These are phyloP conservation scores for Heliconius hermathena DNA, from an alignment of 1,140 invertebrate species.

Conservation along the genomic window DNA sequence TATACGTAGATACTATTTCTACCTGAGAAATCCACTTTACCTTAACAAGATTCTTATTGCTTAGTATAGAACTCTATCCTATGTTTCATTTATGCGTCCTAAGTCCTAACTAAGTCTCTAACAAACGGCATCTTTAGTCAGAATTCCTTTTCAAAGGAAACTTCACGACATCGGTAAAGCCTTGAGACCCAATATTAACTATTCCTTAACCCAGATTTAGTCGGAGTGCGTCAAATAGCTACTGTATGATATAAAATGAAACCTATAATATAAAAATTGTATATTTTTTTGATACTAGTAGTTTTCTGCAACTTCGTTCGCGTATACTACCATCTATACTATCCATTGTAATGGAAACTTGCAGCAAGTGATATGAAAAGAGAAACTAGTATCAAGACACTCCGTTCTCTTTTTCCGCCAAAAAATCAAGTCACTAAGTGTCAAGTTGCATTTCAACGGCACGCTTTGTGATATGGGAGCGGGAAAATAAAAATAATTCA, in stretches of 20 bases:
- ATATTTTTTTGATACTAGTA: not conserved
- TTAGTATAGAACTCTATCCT: not conserved
- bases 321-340: too few species aligned
- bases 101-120: not conserved
- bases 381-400: too few species aligned
- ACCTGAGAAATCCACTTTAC: not conserved
- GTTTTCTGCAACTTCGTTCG: too few species aligned
- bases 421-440: too few species aligned
- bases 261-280: not conserved
- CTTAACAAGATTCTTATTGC: not conserved
- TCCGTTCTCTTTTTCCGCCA: too few species aligned
- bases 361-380: too few species aligned
- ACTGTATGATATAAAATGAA: not conserved
- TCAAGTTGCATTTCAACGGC: too few species aligned
- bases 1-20: not conserved
- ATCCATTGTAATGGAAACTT: too few species aligned
- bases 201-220: not conserved
- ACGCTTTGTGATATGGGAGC: too few species aligned
- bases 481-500: too few species aligned
- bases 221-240: not conserved
- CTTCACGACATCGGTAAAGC: not conserved
- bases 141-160: slow-evolving; percentile 4
- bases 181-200: not conserved
- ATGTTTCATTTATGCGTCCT: not conserved
- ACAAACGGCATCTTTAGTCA: not conserved